Conservation (phyloP, 2,113 vertebrate genomes). For the Megaceryle torquata region DNA sequence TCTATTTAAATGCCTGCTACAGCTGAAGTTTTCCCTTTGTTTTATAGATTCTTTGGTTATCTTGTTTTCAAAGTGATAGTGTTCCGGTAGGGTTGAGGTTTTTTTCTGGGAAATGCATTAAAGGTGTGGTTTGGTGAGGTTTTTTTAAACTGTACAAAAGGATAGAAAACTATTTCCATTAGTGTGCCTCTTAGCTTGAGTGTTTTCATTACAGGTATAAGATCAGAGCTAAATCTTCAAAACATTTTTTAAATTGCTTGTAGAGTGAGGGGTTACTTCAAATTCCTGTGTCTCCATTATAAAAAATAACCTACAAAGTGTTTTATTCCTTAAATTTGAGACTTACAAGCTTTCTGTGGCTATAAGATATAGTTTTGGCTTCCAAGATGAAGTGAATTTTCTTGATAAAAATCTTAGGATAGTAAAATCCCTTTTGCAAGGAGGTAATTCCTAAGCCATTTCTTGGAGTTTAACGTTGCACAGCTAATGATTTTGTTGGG, state of each 20-base stretch:
- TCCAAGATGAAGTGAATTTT: background rate
- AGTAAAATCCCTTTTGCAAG: background rate
- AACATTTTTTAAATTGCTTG: background rate
- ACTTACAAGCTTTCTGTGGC: background rate
- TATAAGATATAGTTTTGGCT: background rate
- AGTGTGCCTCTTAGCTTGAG: background rate
- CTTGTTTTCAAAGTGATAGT: background rate
- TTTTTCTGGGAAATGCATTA: background rate
- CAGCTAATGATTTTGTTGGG: background rate
- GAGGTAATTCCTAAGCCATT: background rate
- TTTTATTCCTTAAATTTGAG: background rate
- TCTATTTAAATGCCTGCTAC: background rate
- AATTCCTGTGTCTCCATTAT: background rate
- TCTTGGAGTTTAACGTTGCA: background rate
- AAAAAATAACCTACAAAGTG: background rate
- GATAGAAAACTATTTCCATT: background rate
- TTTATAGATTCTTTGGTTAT: background rate
- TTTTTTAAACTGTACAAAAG: background rate
- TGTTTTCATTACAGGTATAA: background rate
- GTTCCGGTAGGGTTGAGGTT: background rate
- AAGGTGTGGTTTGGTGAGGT: background rate
- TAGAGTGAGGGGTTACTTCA: background rate
- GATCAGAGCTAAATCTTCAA: background rate
- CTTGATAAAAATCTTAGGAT: background rate
- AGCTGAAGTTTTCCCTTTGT: background rate